These are phyloP conservation scores for Callocephalon fimbriatum DNA, from an alignment of 2,113 vertebrate species.

Conservation along the genomic window DNA sequence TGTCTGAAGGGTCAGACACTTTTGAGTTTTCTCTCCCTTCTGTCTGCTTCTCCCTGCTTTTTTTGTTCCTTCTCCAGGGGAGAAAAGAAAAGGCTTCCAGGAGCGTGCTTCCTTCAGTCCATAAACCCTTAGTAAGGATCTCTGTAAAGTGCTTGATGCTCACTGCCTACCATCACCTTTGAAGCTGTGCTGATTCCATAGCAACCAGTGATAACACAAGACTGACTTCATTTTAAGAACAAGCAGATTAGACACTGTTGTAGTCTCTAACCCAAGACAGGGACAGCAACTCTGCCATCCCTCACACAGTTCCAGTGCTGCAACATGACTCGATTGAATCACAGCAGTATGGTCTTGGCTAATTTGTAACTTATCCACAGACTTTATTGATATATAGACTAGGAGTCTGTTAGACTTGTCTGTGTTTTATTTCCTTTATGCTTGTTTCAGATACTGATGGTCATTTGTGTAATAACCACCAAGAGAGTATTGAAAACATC, in stretches of 20 bases:
- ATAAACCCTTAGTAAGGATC: background rate
- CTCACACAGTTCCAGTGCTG: background rate
- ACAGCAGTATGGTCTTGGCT: background rate
- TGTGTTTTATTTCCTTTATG: background rate
- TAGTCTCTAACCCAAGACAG: background rate
- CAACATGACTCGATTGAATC: background rate
- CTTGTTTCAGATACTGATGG: background rate
- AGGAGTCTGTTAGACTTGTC: background rate
- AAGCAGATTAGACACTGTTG: background rate
- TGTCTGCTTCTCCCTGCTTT: rapidly evolving
- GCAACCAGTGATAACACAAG: background rate
- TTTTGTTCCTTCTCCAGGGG: rapidly evolving
- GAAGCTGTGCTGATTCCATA: background rate
- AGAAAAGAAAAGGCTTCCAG: background rate
- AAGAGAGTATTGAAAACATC: background rate
- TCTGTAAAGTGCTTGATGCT: background rate
- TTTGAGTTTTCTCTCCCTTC: background rate
- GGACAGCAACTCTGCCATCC: background rate
- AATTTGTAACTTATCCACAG: background rate
- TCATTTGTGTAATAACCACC: background rate
- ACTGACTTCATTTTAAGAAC: background rate
- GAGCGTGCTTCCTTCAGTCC: background rate
- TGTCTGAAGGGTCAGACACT: background rate
- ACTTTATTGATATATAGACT: background rate
- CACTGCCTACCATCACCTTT: background rate